These are phyloP conservation scores for Xestia c-nigrum DNA, from an alignment of 2,888 invertebrate genomes.

Conservation along the genomic window DNA sequence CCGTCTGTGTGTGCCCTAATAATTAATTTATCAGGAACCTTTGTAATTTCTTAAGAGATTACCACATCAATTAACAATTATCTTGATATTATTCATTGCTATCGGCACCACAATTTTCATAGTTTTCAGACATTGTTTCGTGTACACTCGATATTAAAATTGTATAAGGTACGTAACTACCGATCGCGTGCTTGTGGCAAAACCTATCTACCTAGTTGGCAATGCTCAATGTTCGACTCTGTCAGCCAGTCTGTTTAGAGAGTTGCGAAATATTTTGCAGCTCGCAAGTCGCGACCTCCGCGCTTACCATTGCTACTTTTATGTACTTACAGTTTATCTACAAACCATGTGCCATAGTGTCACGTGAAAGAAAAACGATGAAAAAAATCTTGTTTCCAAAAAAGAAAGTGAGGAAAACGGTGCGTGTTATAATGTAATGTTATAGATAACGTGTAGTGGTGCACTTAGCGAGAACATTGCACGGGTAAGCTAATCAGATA, in stretches of 20 bases:
- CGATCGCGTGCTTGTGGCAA: constrained; percentile 86
- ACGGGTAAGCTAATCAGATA: constrained; percentile 72
- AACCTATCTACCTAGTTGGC: constrained; percentile 86
- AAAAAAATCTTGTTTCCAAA: constrained; percentile 80
- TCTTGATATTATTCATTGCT: constrained; percentile 40
- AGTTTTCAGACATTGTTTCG: constrained; percentile 69
- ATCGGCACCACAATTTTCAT: constrained; percentile 42
- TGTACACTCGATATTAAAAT: constrained; percentile 76
- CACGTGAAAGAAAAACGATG: constrained; percentile 68
- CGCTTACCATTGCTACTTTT: constrained; percentile 60
- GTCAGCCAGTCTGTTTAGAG: constrained; percentile 84
- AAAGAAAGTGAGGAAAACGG: constrained; percentile 84
- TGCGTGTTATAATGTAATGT: constrained; percentile 76
- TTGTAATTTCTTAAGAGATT: constrained; percentile 2
- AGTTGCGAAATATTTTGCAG: constrained; percentile 83
- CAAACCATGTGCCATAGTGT: constrained; percentile 59
- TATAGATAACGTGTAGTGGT: constrained; percentile 75
- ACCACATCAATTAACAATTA: constrained; percentile 25
- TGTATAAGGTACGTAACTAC: constrained; percentile 74
- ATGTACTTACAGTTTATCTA: constrained; percentile 36
- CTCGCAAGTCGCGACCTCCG: constrained; percentile 71
- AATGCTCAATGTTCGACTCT: constrained; percentile 81
- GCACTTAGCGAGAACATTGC: constrained; percentile 75
- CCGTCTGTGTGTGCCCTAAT: not conserved
- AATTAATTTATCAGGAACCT: not conserved